Base-by-base conservation (phyloP, 2,113 vertebrate genomes). In the Sclerurus mexicanus region DNA sequence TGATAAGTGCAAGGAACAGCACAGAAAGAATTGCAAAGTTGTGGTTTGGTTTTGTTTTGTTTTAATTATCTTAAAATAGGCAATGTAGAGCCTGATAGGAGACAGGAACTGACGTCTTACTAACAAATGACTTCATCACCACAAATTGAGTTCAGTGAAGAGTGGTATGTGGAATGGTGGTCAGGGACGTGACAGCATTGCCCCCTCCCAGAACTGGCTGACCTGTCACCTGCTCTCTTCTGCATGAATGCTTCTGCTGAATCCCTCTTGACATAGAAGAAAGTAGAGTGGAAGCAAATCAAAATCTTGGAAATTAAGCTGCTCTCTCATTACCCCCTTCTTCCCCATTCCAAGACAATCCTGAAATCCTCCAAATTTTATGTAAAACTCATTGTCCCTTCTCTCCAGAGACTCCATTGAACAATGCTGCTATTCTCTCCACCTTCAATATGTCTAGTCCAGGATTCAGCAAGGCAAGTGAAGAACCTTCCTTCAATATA, bases 161-260 rank as follows among this genome's bases (percentile, higher is more conserved):
- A 90, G 66, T 0, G 0, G 21, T 37, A 21, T 39, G 42, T 52
- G 67, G 64, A 82, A 59, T 22, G 53, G 49, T 5, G 22, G 59
- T 44, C 2, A 0, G 52, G 71, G 87, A 91, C n/a, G 68, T 52
- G 82, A 75, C 68, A 87, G 78, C 30, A 33, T 30, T 82, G 91
- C 75, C 71, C 63, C 46, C 59, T 87, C 75, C 37, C 74, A 91
- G 46, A 72, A 33, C 66, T 12, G 3, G 31, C 62, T 68, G 87
- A 87, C 46, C 79, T 86, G 74, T 77, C 87, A 94, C 95, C 87
- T 86, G 87, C 82, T 67, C 63, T 90, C 82, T 93, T 68, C 87
- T 95, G 90, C 68, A 81, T 94, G 85, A 94, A 69, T 91, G 85
- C 87, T 91, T 42, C 74, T 55, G 58, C 78, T 86, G 72, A 88